These are phyloP conservation scores for Apotomis turbidana DNA, from an alignment of 2,888 invertebrate species.

Conservation along the genomic window DNA sequence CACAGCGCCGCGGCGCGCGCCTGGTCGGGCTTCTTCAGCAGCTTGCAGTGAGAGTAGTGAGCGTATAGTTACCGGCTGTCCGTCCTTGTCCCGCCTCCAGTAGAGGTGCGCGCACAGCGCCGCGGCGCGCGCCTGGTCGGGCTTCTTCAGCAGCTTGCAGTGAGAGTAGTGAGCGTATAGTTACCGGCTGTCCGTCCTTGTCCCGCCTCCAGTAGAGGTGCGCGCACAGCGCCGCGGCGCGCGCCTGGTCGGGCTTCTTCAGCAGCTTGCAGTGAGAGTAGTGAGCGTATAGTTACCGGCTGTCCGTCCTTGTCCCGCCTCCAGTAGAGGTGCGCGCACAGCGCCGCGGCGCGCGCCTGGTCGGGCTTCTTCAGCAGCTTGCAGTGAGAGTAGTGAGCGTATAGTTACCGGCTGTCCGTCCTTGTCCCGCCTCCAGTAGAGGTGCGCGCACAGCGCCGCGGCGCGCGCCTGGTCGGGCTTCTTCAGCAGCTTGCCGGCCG, in stretches of 20 bases:
- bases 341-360: slow-evolving; percentile 92
- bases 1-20: no score
- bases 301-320: slow-evolving; percentile 87
- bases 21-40: no score
- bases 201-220: slow-evolving; percentile 99
- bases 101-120: no score
- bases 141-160: no score
- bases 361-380: slow-evolving; percentile 99
- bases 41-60: no score
- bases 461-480: slow-evolving; percentile 99
- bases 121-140: no score
- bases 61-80: no score
- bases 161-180: no score
- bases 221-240: slow-evolving; percentile 96
- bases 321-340: slow-evolving; percentile 99
- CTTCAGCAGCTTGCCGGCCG: slow-evolving; percentile 97
- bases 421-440: slow-evolving; percentile 97
- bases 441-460: slow-evolving; percentile 95
- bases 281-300: slow-evolving; percentile 56
- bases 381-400: slow-evolving; percentile 78
- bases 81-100: no score
- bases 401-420: slow-evolving; percentile 53
- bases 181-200: slow-evolving; percentile 62
- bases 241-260: slow-evolving; percentile 99
- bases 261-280: slow-evolving; percentile 88